Evolutionary conservation across 1,140 invertebrate genomes (phyloP), one percentile per base, ranked within the genome.

Genomic region (Pachypsylla venusta): DNA sequence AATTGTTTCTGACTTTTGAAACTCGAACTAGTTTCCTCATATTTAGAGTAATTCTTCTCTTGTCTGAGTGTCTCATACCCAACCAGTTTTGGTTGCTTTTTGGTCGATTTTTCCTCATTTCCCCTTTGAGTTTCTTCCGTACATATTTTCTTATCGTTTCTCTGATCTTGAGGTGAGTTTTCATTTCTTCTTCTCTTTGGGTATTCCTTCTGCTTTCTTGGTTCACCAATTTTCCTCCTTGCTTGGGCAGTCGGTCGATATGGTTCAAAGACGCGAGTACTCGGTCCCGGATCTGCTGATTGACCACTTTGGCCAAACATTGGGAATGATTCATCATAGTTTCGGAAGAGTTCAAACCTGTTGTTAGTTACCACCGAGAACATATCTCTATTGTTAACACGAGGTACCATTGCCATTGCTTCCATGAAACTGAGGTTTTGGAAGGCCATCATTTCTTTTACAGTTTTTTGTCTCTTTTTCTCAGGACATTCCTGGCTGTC

Each of bases 391-490:
- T 35, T 10, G 16, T 35, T 35, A 16, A 12, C 10, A 10, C 30
- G 10, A 35, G 30, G 30, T 10, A 35, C 16, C 16, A 16, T 35
- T 35, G 30, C 30, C 10, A 16, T 12, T 12, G 30, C 30, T 35
- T 35, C 30, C 30, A 35, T 35, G 16, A 35, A 35, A 16, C 10
- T 35, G 10, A 35, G 10, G 30, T 35, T 35, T 16, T 35, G 30
- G 16, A 35, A 35, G 16, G 30, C 30, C 42, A 48, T 48, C 42
- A 48, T 48, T 48, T 48, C 4, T n/a, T 48, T 48, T n/a, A 48
- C 22, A 19, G 4, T 48, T n/a, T 48, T 48, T 22, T 48, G 42
- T 48, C 42, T 48, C 22, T 48, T n/a, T 10, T 5, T 4, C 16
- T 48, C 42, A 5, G 16, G 5, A 22, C 42, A 48, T 19, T 4